These are phyloP conservation scores for Sesamia nonagrioides DNA, from an alignment of 1,140 invertebrate genomes.

Conservation along the genomic window DNA sequence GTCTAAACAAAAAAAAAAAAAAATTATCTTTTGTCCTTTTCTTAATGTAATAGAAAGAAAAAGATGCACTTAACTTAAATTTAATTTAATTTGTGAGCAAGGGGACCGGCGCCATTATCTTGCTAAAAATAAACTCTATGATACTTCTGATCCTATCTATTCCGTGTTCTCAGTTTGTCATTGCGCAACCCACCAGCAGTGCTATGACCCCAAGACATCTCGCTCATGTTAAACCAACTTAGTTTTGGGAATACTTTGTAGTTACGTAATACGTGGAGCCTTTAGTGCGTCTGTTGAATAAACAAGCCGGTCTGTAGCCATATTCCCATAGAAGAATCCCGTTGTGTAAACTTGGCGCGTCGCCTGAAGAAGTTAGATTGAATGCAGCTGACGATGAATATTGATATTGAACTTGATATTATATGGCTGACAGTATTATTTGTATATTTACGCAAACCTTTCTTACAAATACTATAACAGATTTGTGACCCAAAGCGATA, in stretches of 20 bases:
- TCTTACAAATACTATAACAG: too few species aligned
- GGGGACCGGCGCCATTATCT: too few species aligned
- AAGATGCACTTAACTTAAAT: too few species aligned
- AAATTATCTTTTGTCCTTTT: too few species aligned
- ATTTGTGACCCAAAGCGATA: too few species aligned
- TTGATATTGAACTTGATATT: slow-evolving; percentile 32
- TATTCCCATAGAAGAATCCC: background rate
- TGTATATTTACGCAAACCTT: too few species aligned
- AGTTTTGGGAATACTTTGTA: slow-evolving; percentile 32
- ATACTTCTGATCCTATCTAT: background rate
- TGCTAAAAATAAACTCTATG: background rate
- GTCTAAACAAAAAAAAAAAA: too few species aligned
- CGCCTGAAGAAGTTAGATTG: background rate
- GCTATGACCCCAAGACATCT: slow-evolving; percentile 37
- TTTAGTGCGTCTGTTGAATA: slow-evolving; percentile 11
- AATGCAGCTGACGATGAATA: slow-evolving; percentile 21
- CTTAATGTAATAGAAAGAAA: too few species aligned
- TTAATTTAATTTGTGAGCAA: too few species aligned
- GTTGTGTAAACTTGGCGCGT: slow-evolving; percentile 11
- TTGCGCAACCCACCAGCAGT: slow-evolving; percentile 31
- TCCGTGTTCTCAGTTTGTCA: background rate
- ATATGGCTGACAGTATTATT: too few species aligned
- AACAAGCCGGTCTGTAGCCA: background rate
- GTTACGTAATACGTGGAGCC: slow-evolving; percentile 25
- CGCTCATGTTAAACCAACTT: slow-evolving; percentile 15